Evolutionary conservation across 2,113 vertebrate genomes (phyloP).

Genomic region (Platanista minor): DNA sequence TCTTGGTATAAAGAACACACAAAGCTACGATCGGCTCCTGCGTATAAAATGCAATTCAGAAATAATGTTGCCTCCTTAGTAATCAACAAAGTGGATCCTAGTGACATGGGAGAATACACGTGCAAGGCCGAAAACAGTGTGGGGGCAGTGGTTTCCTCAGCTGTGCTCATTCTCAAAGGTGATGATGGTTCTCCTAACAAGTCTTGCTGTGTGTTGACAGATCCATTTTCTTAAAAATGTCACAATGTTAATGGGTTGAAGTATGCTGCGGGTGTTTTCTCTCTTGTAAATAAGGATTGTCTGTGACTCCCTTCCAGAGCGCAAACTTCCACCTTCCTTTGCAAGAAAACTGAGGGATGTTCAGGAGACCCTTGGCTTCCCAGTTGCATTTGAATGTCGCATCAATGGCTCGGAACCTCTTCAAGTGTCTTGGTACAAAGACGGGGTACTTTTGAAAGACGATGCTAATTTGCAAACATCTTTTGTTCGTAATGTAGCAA

Average conservation of each 20-base stretch:
- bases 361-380: constrained; percentile 87
- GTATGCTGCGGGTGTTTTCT: neutral
- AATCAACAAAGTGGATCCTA: constrained; percentile 88
- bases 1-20: constrained; percentile 98
- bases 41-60: constrained; percentile 91
- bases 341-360: constrained; percentile 95
- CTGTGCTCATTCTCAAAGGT: constrained; percentile 92
- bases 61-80: constrained; percentile 92
- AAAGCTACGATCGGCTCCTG: constrained; percentile 92
- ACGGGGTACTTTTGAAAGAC: constrained; percentile 85
- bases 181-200: constrained; percentile 68
- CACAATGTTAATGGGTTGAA: neutral
- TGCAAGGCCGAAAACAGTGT: constrained; percentile 96
- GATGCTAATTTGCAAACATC: constrained; percentile 85
- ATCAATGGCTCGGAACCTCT: constrained; percentile 94
- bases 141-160: constrained; percentile 88
- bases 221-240: constrained; percentile 20
- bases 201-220: neutral
- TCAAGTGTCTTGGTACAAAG: constrained; percentile 94
- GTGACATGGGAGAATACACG: constrained; percentile 91
- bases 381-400: constrained; percentile 93
- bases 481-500: constrained; percentile 92
- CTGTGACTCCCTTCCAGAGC: constrained; percentile 86
- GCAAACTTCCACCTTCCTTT: constrained; percentile 93
- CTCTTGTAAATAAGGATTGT: constrained; percentile 44